A percentile compares a stretch with the other conserved stretches of the same genome.
Conservation (phyloP, 2,888 invertebrate genomes). For the Diarsia dahlii region DNA sequence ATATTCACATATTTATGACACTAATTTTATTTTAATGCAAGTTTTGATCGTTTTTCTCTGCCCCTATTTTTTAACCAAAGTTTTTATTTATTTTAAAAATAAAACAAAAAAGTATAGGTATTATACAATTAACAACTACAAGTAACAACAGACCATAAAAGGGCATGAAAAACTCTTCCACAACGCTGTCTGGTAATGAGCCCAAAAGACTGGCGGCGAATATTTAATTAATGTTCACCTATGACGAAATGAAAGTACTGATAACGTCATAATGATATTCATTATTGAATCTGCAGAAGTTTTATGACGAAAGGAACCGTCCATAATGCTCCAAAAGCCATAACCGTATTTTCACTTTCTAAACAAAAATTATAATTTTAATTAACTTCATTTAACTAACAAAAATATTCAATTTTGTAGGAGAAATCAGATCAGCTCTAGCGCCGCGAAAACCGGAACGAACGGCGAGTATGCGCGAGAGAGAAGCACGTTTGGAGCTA, state of each 20-base stretch:
- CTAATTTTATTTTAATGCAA: conserved; percentile 15
- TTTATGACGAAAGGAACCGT: conserved; percentile 2
- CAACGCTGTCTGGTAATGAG: neutral
- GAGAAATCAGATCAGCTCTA: conserved; percentile 95
- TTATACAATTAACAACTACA: neutral
- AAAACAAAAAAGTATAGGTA: neutral
- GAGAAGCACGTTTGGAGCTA: conserved; percentile 92
- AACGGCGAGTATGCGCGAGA: conserved; percentile 96
- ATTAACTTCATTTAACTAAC: conserved; percentile 52
- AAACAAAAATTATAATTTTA: conserved; percentile 46
- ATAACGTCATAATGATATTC: neutral
- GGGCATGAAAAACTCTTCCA: neutral
- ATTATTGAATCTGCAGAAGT: conserved; percentile 6
- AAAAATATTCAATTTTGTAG: conserved; percentile 82
- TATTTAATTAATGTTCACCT: neutral
- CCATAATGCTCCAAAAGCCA: conserved; percentile 11
- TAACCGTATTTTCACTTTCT: conserved; percentile 27
- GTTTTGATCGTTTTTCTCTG: neutral
- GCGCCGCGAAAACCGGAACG: conserved; percentile 96
- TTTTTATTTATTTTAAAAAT: neutral
- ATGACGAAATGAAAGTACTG: neutral
- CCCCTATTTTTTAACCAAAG: neutral
- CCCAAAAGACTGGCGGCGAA: neutral
- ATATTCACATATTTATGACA: neutral
- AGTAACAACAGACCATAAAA: neutral